Evolutionary conservation across 1,140 invertebrate species (phyloP).

Genomic region (Colletes latitarsis): DNA sequence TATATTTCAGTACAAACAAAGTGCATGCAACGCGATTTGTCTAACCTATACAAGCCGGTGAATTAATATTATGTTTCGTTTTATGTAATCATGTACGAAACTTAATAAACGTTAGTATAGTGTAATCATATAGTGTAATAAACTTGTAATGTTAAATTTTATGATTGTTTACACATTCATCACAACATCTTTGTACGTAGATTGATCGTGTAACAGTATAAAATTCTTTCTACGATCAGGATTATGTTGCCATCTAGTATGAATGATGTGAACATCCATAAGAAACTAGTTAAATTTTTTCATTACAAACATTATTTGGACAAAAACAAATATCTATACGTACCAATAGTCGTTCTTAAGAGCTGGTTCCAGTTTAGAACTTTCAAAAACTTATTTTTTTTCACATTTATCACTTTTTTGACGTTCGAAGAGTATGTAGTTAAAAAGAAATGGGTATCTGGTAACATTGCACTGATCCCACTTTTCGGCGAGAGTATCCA

Average conservation of each 20-base stretch:
- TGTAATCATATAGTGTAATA: not conserved
- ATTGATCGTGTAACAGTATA: not conserved
- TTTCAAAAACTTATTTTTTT: too few relatives aligned
- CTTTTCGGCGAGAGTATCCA: too few relatives aligned
- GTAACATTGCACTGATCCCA: too few relatives aligned
- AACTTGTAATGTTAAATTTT: not conserved
- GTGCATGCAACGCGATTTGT: not conserved
- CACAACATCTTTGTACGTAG: too few relatives aligned
- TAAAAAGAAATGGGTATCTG: too few relatives aligned
- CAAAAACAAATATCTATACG: too few relatives aligned
- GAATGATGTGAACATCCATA: not conserved
- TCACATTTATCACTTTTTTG: too few relatives aligned
- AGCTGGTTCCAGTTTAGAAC: too few relatives aligned
- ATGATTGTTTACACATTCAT: too few relatives aligned
- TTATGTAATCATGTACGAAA: not conserved
- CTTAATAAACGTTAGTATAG: not conserved
- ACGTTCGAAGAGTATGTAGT: too few relatives aligned
- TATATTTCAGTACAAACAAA: not conserved
- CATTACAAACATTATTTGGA: too few relatives aligned
- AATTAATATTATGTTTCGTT: not conserved
- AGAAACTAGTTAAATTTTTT: not conserved
- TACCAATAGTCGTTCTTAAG: too few relatives aligned
- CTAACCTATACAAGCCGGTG: not conserved
- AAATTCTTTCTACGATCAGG: not conserved
- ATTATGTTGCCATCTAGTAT: not conserved